Evolutionary conservation across 2,888 invertebrate genomes (phyloP).

Genomic region (Idaea aversata): DNA sequence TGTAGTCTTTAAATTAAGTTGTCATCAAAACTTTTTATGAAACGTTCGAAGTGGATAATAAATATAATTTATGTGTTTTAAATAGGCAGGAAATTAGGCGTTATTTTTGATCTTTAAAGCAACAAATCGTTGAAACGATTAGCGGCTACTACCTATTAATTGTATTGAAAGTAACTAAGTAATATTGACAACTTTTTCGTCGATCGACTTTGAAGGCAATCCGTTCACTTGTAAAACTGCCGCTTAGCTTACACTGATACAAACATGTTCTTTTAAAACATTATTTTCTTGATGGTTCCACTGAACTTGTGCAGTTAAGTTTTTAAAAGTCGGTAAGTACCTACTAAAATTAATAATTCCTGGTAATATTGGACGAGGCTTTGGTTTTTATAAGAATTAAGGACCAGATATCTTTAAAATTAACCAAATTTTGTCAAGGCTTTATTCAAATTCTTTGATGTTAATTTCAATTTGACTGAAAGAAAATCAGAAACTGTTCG

Average conservation of each 20-base stretch:
- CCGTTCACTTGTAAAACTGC: too few relatives aligned
- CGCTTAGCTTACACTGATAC: too few relatives aligned
- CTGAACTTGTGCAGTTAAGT: too few relatives aligned
- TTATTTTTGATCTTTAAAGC: background rate
- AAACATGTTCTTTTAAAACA: too few relatives aligned
- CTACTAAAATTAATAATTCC: too few relatives aligned
- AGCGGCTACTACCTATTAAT: background rate
- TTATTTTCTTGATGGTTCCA: too few relatives aligned
- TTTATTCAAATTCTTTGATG: background rate
- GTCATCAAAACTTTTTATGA: conserved; percentile 1
- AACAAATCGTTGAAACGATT: background rate
- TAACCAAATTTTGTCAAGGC: background rate
- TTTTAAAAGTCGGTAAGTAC: too few relatives aligned
- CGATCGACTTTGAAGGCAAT: too few relatives aligned
- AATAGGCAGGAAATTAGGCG: background rate
- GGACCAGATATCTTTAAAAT: background rate
- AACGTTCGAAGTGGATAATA: background rate
- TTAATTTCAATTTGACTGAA: conserved; percentile 1
- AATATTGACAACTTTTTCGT: too few relatives aligned
- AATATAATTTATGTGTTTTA: background rate
- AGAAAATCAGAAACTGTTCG: conserved; percentile 22
- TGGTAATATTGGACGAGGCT: too few relatives aligned
- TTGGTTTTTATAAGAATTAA: too few relatives aligned
- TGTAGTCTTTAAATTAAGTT: background rate
- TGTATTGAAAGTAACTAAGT: background rate